phyloP scores from a whole-genome alignment of 1,140 invertebrate genomes.

The Thaumetopoea pityocampa region DNA sequence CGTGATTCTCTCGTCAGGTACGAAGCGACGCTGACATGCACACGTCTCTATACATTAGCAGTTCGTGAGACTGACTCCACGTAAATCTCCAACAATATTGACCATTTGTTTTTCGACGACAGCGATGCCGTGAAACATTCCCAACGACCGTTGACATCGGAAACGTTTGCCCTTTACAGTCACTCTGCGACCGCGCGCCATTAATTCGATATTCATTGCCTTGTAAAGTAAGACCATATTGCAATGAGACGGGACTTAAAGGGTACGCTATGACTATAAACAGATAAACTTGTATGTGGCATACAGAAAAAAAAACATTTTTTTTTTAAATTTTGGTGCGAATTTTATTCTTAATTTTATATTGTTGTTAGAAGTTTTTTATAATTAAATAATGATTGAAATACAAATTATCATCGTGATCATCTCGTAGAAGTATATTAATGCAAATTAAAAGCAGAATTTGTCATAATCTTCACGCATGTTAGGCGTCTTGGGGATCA shows the following conservation, averaged over 20 bases:
- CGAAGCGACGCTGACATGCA: too few species aligned
- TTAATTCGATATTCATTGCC: constrained; percentile 28
- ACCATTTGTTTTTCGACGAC: constrained; percentile 7
- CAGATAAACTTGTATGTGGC: neutral
- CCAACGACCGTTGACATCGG: constrained; percentile 6
- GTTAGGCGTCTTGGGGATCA: too few species aligned
- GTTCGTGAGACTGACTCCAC: constrained; percentile 2
- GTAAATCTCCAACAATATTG: constrained; percentile 5
- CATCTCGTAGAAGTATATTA: too few species aligned
- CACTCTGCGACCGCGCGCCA: constrained; percentile 23
- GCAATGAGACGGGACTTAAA: constrained; percentile 18
- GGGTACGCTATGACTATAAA: constrained; percentile 18
- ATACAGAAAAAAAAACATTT: constrained; percentile 7
- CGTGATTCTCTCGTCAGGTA: too few species aligned
- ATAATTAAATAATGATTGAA: too few species aligned
- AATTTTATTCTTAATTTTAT: too few species aligned
- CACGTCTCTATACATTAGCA: too few species aligned
- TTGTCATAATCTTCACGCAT: too few species aligned
- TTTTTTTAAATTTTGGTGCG: neutral
- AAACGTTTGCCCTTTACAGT: constrained; percentile 28
- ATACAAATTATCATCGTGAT: too few species aligned
- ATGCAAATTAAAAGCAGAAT: too few species aligned
- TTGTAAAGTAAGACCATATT: constrained; percentile 18
- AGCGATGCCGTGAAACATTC: constrained; percentile 8
- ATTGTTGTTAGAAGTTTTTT: too few species aligned